These are phyloP conservation scores for Bubalus kerabau DNA, from an alignment of 2,113 vertebrate species.

Conservation along the genomic window DNA sequence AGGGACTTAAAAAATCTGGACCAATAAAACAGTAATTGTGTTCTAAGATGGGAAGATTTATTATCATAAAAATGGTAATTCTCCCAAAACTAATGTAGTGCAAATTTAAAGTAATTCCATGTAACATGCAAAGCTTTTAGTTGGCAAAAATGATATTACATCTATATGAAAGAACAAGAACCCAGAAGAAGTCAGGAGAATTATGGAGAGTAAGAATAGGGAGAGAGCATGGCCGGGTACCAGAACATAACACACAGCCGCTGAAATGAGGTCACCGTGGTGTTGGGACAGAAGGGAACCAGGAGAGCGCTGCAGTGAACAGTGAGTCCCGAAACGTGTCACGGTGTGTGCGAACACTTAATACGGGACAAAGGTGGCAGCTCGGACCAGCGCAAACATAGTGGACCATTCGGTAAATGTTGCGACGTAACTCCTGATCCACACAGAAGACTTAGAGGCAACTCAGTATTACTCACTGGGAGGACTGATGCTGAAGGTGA, in stretches of 20 bases:
- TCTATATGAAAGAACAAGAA: background rate
- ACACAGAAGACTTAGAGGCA: accelerated
- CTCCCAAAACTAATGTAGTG: background rate
- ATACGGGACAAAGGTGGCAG: accelerated
- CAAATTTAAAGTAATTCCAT: background rate
- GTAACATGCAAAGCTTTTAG: background rate
- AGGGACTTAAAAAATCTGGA: background rate
- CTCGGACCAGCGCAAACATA: accelerated
- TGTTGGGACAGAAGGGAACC: accelerated
- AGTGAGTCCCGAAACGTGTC: too few relatives aligned
- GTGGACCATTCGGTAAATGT: accelerated
- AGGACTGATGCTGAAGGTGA: background rate
- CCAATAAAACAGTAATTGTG: background rate
- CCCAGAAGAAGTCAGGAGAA: background rate
- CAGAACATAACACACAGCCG: accelerated
- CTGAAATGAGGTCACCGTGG: accelerated
- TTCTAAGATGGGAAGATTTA: background rate
- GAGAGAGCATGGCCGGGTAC: accelerated
- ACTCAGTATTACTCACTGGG: accelerated
- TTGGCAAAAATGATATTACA: background rate
- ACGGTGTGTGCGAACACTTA: accelerated
- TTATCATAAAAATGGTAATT: background rate
- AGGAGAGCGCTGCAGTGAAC: accelerated
- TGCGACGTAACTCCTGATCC: accelerated
- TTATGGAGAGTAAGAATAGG: accelerated